Evolutionary conservation across 2,888 invertebrate species (phyloP), one percentile per base, ranked within the genome.

Genomic region (Rhogogaster chlorosoma): DNA sequence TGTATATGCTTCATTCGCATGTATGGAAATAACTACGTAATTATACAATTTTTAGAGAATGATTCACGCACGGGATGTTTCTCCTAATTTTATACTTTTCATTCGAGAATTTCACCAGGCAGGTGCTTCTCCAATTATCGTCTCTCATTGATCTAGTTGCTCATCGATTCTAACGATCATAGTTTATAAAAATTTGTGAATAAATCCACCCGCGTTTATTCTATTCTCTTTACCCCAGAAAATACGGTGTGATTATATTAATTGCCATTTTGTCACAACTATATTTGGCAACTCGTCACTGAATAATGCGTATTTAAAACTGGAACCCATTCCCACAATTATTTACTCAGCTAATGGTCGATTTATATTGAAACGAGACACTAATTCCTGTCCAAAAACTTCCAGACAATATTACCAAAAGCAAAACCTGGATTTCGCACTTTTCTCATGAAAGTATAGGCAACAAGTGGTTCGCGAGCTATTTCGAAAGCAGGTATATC

Each of bases 401-500:
- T 15, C 45, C 45, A 36, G 45, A 15, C 4, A 45, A 45, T 3
- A 45, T 45, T 45, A 12, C 45, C 45, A 15, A 45, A 15, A 45
- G 45, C 12, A 45, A 45, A 45, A 15, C 15, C 2, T 15, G 4
- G 15, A 45, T 45, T 45, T 45, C 15, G 0, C 15, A 45, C 42
- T 12, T 2, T 42, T 42, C 9, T 42, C 42, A 2, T n/a, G 15
- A 22, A n/a, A 3, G 57, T n/a, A n/a, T n/a, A 18, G 53, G 26
- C 36, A 70, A 70, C 70, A 38, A 70, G 70, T 38, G n/a, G 32
- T 70, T 70, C 2, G 70, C 70, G 70, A 18, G 70, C 29, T 32
- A 22, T 73, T 73, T 38, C 10, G 10, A 42, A 42, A 10, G 4
- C 71, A 22, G 42, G n/a, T 42, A 73, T 7, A 15, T 61, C 38